Evolutionary conservation across 2,888 invertebrate species (phyloP).

Genomic region (Drosophila ezoana): DNA sequence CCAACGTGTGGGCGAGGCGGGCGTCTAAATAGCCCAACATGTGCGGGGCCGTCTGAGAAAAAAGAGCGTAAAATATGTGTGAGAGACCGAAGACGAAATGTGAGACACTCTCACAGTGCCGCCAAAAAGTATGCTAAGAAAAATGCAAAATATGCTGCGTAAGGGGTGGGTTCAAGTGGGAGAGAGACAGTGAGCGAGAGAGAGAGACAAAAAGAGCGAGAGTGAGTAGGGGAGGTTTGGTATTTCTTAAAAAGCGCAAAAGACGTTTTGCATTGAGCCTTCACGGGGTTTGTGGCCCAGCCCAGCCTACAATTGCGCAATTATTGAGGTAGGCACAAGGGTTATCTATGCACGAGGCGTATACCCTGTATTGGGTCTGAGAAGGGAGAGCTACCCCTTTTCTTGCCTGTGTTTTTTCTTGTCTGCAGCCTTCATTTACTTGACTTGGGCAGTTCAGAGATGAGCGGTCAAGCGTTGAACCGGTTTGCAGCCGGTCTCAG

Average conservation of each 20-base stretch:
- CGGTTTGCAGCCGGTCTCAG: slow-evolving; percentile 65
- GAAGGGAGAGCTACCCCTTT: slow-evolving; percentile 41
- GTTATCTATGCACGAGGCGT: slow-evolving; percentile 23
- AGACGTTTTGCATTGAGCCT: slow-evolving; percentile 37
- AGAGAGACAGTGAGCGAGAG: background rate
- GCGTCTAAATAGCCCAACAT: slow-evolving; percentile 23
- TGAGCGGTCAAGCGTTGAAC: slow-evolving; percentile 62
- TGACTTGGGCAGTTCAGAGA: slow-evolving; percentile 71
- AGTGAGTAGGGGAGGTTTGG: slow-evolving; percentile 26
- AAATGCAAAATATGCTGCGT: slow-evolving; percentile 45
- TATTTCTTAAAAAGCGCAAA: slow-evolving; percentile 49
- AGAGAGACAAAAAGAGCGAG: background rate
- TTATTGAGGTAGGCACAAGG: slow-evolving; percentile 78
- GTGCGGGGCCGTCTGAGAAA: slow-evolving; percentile 27
- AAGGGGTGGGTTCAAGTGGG: slow-evolving; percentile 37
- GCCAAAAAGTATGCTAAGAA: slow-evolving; percentile 64
- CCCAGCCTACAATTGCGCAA: slow-evolving; percentile 58
- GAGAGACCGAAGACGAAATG: slow-evolving; percentile 15
- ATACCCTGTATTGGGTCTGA: slow-evolving; percentile 11
- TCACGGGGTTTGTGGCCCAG: slow-evolving; percentile 50
- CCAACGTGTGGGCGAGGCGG: background rate
- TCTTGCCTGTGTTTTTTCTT: background rate
- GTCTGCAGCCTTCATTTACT: slow-evolving; percentile 56
- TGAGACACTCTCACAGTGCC: slow-evolving; percentile 16
- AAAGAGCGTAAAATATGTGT: slow-evolving; percentile 31